phyloP scores from a whole-genome alignment of 2,888 invertebrate genomes.

The Dynastes grantii region DNA sequence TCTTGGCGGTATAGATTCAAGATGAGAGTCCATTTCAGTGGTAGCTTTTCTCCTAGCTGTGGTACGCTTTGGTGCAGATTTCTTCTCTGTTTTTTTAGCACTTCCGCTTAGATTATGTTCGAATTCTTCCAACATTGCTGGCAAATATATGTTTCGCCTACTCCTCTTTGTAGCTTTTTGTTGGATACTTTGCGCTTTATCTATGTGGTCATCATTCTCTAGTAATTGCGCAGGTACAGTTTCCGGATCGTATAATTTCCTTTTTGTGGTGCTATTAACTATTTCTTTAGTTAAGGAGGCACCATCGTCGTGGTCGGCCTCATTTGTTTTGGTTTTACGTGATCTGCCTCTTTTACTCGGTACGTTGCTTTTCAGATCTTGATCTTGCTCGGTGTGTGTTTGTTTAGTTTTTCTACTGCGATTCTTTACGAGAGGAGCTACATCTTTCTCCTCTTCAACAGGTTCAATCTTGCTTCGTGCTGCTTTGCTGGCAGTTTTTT shows the following conservation, averaged over 20 bases:
- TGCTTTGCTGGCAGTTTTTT: too few relatives aligned
- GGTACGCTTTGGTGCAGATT: not conserved
- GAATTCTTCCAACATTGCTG: conserved; percentile 12
- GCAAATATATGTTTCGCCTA: conserved; percentile 2
- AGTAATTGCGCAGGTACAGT: not conserved
- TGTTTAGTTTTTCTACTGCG: conserved; percentile 15
- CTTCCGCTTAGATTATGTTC: not conserved
- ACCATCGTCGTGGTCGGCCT: not conserved
- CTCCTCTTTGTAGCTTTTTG: not conserved
- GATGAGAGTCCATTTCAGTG: not conserved
- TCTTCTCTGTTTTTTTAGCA: not conserved
- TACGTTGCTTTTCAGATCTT: not conserved
- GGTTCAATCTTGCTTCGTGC: too few relatives aligned
- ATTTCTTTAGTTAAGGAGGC: not conserved
- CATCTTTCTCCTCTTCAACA: not conserved
- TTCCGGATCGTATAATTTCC: not conserved
- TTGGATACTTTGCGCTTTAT: not conserved
- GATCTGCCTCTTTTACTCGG: not conserved
- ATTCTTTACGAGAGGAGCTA: not conserved
- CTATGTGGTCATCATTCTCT: not conserved
- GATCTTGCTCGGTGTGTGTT: not conserved
- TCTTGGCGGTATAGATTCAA: not conserved
- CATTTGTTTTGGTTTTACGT: not conserved
- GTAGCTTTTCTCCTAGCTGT: conserved; percentile 4
- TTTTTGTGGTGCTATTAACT: not conserved